phyloP scores from a whole-genome alignment of 2,888 invertebrate genomes.

The Pachycephus smyrnensis region DNA sequence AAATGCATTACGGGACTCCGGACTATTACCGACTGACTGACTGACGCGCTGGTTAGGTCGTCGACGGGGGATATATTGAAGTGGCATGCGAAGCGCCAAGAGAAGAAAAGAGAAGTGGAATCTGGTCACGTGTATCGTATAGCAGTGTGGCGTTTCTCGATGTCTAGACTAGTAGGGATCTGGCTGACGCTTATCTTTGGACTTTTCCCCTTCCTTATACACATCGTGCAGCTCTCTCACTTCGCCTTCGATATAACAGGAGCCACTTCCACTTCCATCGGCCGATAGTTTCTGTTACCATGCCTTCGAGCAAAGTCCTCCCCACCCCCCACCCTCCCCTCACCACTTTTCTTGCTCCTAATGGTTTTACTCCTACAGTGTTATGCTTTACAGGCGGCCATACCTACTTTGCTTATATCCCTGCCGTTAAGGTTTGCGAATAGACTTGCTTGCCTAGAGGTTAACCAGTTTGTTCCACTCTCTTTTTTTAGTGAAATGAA shows the following conservation, averaged over 20 bases:
- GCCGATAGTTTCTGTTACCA: slow-evolving; percentile 19
- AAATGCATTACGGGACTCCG: not conserved
- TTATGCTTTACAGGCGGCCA: not conserved
- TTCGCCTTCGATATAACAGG: slow-evolving; percentile 11
- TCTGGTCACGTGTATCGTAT: slow-evolving; percentile 41
- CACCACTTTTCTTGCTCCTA: slow-evolving; percentile 28
- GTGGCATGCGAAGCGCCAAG: not conserved
- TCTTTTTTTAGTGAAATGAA: slow-evolving; percentile 43
- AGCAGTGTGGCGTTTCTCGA: slow-evolving; percentile 26
- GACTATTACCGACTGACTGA: not conserved
- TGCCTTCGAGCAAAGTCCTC: slow-evolving; percentile 18
- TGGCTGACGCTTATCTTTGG: slow-evolving; percentile 64
- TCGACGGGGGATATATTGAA: not conserved
- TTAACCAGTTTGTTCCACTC: slow-evolving; percentile 67
- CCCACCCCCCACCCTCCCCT: slow-evolving; percentile 28
- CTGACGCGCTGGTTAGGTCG: not conserved
- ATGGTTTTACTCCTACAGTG: not conserved
- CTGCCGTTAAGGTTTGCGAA: not conserved
- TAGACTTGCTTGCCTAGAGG: slow-evolving; percentile 52
- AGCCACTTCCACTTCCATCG: slow-evolving; percentile 29
- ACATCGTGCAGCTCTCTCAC: slow-evolving; percentile 28
- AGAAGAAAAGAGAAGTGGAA: not conserved
- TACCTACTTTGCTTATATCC: not conserved
- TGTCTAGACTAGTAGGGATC: slow-evolving; percentile 45
- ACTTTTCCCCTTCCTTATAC: slow-evolving; percentile 58